These are phyloP conservation scores for Periophthalmodon schlosseri DNA, from an alignment of 2,113 vertebrate species.

Conservation along the genomic window DNA sequence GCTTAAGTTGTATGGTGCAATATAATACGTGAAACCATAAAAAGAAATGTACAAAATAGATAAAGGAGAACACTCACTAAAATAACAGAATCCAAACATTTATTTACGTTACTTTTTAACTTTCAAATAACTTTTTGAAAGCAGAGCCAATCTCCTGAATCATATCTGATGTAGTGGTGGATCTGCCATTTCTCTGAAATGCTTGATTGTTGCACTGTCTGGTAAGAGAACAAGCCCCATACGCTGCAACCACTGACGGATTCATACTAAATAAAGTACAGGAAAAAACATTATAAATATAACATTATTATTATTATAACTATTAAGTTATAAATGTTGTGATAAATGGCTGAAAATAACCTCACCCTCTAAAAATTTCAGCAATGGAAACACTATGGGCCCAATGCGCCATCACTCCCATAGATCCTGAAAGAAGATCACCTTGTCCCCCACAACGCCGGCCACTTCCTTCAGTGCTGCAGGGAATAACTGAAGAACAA, in stretches of 20 bases:
- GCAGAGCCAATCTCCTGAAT: conserved; percentile 89
- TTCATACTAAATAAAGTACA: conserved; percentile 67
- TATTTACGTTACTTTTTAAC: conserved; percentile 68
- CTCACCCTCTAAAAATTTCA: conserved; percentile 83
- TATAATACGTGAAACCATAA: neutral
- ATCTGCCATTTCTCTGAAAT: conserved; percentile 87
- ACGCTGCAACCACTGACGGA: conserved; percentile 89
- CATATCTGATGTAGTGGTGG: conserved; percentile 94
- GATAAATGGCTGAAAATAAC: neutral
- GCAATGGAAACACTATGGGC: conserved; percentile 82
- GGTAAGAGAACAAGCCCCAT: conserved; percentile 89
- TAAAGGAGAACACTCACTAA: neutral
- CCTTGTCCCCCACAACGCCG: conserved; percentile 95
- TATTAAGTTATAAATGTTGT: neutral
- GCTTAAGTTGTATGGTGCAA: neutral
- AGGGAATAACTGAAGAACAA: conserved; percentile 81
- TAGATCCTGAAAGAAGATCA: conserved; percentile 90
- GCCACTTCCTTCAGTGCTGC: conserved; percentile 86
- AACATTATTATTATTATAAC: too few species aligned
- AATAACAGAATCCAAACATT: neutral
- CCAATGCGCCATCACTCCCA: conserved; percentile 93
- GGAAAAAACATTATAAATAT: neutral
- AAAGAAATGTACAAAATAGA: neutral
- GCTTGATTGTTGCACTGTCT: conserved; percentile 91
- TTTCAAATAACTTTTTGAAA: conserved; percentile 91